Evolutionary conservation across 2,113 vertebrate species (phyloP).

Genomic region (Spermophilus dauricus): DNA sequence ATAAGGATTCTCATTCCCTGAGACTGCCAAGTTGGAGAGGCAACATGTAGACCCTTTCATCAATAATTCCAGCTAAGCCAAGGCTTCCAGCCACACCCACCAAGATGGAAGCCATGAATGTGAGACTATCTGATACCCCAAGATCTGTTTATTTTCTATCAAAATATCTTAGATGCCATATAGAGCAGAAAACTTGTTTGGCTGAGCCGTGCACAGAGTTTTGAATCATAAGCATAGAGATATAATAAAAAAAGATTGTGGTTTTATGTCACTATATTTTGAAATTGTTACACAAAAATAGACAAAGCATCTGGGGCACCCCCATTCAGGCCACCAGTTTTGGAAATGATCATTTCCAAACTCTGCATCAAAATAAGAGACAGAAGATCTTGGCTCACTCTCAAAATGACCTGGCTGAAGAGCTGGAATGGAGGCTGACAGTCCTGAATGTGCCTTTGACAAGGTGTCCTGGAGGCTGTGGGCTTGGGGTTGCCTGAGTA

Average conservation of each 20-base stretch:
- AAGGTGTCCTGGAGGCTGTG: neutral
- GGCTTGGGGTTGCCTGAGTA: neutral
- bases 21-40: neutral
- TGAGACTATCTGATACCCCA: neutral
- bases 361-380: neutral
- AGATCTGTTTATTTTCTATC: neutral
- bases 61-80: neutral
- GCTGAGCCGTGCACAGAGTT: neutral
- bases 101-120: neutral
- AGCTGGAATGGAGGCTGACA: neutral
- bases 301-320: neutral
- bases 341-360: neutral
- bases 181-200: neutral
- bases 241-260: neutral
- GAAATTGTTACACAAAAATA: neutral
- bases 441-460: neutral
- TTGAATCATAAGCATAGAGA: neutral
- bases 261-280: neutral
- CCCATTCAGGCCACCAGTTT: neutral
- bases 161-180: neutral
- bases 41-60: neutral
- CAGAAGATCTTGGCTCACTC: neutral
- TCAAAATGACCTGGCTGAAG: neutral
- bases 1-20: neutral
- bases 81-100: neutral